Conservation (phyloP, 2,797 vertebrate genomes). For the Limosa lapponica region DNA sequence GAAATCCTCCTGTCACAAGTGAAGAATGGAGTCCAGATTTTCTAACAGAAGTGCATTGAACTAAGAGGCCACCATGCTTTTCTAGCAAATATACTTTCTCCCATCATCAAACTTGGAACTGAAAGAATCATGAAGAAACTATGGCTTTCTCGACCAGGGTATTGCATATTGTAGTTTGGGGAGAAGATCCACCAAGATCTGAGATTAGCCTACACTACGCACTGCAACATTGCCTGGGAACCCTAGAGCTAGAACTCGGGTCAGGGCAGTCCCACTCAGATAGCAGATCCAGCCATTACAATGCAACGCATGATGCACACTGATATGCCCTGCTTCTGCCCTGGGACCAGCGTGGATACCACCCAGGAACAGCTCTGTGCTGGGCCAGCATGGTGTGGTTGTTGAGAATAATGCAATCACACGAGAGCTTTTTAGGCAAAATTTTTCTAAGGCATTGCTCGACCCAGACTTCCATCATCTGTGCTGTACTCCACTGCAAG, state of each 20-base stretch:
- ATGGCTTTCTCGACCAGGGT: neutral
- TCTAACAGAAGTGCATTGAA: neutral
- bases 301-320: fast-evolving
- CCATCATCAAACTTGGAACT: neutral
- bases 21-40: neutral
- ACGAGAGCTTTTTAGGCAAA: neutral
- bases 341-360: neutral
- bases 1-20: neutral
- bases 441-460: neutral
- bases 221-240: neutral
- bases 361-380: neutral
- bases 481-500: neutral
- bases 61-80: neutral
- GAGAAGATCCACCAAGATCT: neutral
- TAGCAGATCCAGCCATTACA: neutral
- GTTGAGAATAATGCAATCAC: neutral
- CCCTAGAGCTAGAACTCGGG: neutral
- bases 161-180: neutral
- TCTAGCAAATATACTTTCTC: neutral
- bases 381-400: fast-evolving
- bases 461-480: neutral
- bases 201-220: neutral
- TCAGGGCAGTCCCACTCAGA: neutral
- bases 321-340: neutral
- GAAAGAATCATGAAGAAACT: neutral